Base-by-base conservation (phyloP, 1,140 invertebrate species). In the Listronotus bonariensis region DNA sequence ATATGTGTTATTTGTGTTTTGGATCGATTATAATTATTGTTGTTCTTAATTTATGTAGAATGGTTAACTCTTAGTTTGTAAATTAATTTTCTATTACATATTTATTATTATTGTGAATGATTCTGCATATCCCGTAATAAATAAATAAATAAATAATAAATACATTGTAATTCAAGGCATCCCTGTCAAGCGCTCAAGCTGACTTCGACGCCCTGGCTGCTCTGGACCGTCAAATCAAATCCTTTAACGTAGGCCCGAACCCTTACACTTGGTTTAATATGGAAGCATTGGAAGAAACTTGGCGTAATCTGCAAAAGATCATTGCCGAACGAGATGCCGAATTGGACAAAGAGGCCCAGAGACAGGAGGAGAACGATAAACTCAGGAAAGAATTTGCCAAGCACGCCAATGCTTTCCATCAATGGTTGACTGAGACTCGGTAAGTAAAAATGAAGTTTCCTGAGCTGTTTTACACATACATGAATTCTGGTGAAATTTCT, bases 261-360 rank as follows among this genome's bases (percentile, higher is more conserved):
- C 98, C 98, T 0, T 99, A 99, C 85, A 99, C 98, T 46, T 99
- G 98, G 98, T 99, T 99, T 80, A 99, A 97, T 46, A 99, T 99
- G 97, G 97, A 99, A 82, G 96, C 97, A 36, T 84, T 99, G 46
- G 94, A 98, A 80, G 97, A 99, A 71, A 99, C 98, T 7, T 99
- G 98, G 98, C 87, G 89, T 48, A 99, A 99, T 79, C 83, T 99
- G 72, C 96, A 98, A 81, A 99, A 98, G 80, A 99, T 99, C 73
- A 99, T 99, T 76, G 87, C 68, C 68, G 96, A 98, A 82, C 88
- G 96, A 68, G 96, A 99, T 80, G 87, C 89, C 46, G 97, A 99
- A 79, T 86, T 99, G 53, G 89, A 89, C 8, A 97, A 97, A 82
- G 98, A 99, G 82, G 92, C 95, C 10, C 90, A 93, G 70, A 86